phyloP scores from a whole-genome alignment of 1,140 invertebrate species.

The Drosophila yakuba region DNA sequence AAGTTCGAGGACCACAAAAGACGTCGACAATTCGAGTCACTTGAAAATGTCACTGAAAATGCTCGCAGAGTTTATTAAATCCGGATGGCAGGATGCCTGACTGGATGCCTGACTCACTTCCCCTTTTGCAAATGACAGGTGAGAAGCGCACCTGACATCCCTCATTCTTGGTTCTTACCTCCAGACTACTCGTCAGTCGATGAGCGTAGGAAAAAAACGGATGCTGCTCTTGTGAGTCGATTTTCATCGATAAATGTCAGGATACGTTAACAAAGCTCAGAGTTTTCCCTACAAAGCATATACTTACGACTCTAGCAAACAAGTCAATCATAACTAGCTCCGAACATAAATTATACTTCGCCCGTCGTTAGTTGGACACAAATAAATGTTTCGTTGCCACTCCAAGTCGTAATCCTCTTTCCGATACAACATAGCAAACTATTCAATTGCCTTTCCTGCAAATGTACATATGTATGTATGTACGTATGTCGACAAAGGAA shows the following conservation, averaged over 20 bases:
- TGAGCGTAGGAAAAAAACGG: constrained; percentile 19
- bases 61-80: constrained; percentile 27
- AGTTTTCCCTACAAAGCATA: neutral
- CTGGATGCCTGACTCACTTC: constrained; percentile 12
- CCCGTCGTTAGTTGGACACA: no score
- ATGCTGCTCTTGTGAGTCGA: neutral
- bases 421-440: neutral
- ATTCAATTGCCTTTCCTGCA: neutral
- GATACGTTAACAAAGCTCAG: neutral
- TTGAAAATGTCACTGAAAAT: constrained; percentile 16
- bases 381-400: neutral
- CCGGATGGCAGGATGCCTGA: constrained; percentile 5
- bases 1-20: constrained; percentile 1
- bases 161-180: constrained; percentile 26
- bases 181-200: constrained; percentile 24
- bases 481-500: neutral
- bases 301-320: neutral
- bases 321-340: neutral
- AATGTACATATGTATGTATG: neutral
- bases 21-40: constrained; percentile 20
- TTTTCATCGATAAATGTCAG: constrained; percentile 29
- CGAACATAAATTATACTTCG: neutral
- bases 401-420: neutral
- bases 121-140: constrained; percentile 33
- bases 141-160: constrained; percentile 9